Conservation (phyloP, 2,113 vertebrate species). For the Lasiurus cinereus region DNA sequence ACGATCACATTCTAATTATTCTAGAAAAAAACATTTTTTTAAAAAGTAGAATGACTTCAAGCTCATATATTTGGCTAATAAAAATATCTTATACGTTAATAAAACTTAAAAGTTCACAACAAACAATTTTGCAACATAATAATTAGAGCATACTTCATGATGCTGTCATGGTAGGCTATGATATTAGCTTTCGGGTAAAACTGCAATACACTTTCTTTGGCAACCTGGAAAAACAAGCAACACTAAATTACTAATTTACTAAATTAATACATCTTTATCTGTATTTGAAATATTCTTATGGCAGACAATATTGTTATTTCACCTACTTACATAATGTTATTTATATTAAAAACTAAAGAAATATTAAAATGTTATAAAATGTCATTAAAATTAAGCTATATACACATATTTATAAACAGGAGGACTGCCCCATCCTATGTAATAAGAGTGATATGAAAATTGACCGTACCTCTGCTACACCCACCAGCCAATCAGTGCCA, state of each 20-base stretch:
- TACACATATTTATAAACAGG: conserved; percentile 18
- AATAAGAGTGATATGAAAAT: too few species aligned
- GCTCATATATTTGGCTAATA: conserved; percentile 8
- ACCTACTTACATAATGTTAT: conserved; percentile 17
- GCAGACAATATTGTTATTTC: conserved; percentile 33
- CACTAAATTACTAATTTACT: conserved; percentile 69
- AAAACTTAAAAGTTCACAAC: conserved; percentile 46
- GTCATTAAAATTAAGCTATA: neutral
- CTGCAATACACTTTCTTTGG: conserved; percentile 97
- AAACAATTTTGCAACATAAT: conserved; percentile 48
- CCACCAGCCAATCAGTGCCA: too few species aligned
- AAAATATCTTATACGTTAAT: conserved; percentile 35
- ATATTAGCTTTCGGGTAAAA: conserved; percentile 97
- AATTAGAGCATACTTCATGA: conserved; percentile 94
- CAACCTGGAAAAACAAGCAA: conserved; percentile 92
- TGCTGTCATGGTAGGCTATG: conserved; percentile 97
- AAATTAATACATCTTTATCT: conserved; percentile 70
- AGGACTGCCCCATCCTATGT: neutral
- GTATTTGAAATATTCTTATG: conserved; percentile 70
- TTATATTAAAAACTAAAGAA: conserved; percentile 25
- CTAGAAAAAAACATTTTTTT: neutral
- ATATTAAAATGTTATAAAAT: conserved; percentile 22
- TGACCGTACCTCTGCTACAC: too few species aligned
- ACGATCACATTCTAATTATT: conserved; percentile 6
- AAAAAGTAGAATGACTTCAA: neutral